Base-by-base conservation (phyloP, 2,888 invertebrate species). In the Cynaeus angustus region DNA sequence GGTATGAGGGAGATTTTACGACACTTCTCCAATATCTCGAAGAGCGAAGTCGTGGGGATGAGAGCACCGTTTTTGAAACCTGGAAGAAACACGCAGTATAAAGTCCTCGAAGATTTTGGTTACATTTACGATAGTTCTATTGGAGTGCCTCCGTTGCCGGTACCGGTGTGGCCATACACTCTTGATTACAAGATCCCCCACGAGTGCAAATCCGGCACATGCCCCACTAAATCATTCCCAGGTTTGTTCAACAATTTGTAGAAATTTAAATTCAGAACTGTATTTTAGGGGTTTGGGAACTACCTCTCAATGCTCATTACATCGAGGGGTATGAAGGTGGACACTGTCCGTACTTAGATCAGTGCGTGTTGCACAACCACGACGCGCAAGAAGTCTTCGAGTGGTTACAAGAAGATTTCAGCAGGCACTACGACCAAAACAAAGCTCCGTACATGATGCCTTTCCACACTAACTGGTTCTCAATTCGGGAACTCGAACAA, bases 381-480 rank as follows among this genome's bases (percentile, higher is more conserved):
- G 95, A 95, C 80, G 82, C 86, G 3, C 82, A 84, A 8, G 88
- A 94, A 85, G 94, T 95, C 1, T 88, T 95, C 64, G 92, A 94
- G 80, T 97, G 96, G 96, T 87, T 96, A 21, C 92, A 93, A 82
- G 95, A 96, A 86, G 96, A 97, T 83, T 97, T 96, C 85, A 89
- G 88, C 71, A 88, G 95, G 21, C 89, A 93, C 83, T 96, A 95
- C 80, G 92, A 94, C 28, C 95, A 95, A 83, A 96, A 96, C 83
- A 89, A 93, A 72, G 95, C 96, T 0, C 95, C 96, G 0, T 96
- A 96, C 84, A 95, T 96, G 95, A 95, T 96, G 95, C 92, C 96
- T 0, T 94, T 96, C 90, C 97, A 98, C 82, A 97, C 97, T 0
- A 97, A 96, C 85, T 98, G 98, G 98, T 97, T 98, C 88, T 95